phyloP scores from a whole-genome alignment of 2,888 invertebrate species.

The Tetropium fuscum region DNA sequence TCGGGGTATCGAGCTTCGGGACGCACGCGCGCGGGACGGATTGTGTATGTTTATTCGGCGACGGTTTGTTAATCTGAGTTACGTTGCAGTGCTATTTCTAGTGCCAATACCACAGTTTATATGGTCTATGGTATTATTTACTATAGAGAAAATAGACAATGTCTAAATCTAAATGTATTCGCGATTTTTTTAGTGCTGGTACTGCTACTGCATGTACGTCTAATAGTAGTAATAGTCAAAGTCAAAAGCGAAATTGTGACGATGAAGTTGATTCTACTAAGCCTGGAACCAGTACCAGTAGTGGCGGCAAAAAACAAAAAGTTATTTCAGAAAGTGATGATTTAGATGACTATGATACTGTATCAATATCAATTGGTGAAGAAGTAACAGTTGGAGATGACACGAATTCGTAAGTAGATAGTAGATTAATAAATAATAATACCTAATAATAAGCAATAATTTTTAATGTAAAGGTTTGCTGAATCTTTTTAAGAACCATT shows the following conservation, averaged over 20 bases:
- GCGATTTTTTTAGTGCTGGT: not conserved
- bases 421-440: no score
- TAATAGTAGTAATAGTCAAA: not conserved
- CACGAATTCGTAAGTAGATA: no score
- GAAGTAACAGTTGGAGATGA: no score
- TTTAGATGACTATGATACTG: no score
- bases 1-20: not conserved
- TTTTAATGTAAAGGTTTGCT: no score
- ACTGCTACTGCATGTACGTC: not conserved
- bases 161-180: not conserved
- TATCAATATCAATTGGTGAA: no score
- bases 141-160: no score
- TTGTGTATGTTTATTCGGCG: not conserved
- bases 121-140: not conserved
- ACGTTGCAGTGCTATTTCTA: not conserved
- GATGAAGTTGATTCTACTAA: not conserved
- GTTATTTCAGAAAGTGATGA: no score
- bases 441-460: no score
- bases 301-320: no score
- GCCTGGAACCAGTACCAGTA: no score
- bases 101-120: not conserved
- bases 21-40: not conserved
- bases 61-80: conserved; percentile 1
- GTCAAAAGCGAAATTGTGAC: not conserved
- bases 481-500: no score